Percentiles rank a stretch among this genome's conserved stretches.
Evolutionary conservation across 1,140 invertebrate species (phyloP).

Genomic region (Drosophila burlai): DNA sequence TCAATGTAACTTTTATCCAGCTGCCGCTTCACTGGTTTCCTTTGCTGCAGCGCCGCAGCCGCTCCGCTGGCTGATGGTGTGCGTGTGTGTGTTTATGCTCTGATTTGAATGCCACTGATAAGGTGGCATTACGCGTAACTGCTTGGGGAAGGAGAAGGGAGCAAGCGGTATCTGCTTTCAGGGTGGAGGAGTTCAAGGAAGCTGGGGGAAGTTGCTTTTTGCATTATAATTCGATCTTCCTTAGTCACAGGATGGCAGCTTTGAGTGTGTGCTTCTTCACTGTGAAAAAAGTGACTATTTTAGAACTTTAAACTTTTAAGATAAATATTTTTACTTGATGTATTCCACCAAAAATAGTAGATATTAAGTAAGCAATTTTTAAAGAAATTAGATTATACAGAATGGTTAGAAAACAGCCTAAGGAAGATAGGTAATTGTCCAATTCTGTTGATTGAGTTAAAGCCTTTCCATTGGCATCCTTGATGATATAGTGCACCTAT

Average conservation of each 20-base stretch:
- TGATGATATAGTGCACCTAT: background rate
- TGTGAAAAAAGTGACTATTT: background rate
- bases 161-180: background rate
- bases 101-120: slow-evolving; percentile 83
- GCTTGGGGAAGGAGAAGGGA: background rate
- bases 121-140: slow-evolving; percentile 64
- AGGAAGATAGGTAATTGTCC: background rate
- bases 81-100: slow-evolving; percentile 60
- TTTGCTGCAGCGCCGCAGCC: slow-evolving; percentile 61
- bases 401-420: background rate
- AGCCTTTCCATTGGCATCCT: background rate
- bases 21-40: slow-evolving; percentile 77
- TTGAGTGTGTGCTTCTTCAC: slow-evolving; percentile 10
- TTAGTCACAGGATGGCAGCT: slow-evolving; percentile 46
- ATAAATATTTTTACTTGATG: background rate
- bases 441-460: background rate
- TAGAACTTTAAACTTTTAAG: accelerated
- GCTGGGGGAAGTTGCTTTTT: slow-evolving; percentile 21
- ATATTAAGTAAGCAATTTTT: background rate
- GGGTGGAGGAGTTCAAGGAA: background rate
- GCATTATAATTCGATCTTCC: slow-evolving; percentile 78
- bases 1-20: slow-evolving; percentile 83
- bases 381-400: background rate
- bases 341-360: too few species aligned
- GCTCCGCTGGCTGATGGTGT: slow-evolving; percentile 14